Conservation (phyloP, 2,888 invertebrate species). For the Cynaeus angustus region DNA sequence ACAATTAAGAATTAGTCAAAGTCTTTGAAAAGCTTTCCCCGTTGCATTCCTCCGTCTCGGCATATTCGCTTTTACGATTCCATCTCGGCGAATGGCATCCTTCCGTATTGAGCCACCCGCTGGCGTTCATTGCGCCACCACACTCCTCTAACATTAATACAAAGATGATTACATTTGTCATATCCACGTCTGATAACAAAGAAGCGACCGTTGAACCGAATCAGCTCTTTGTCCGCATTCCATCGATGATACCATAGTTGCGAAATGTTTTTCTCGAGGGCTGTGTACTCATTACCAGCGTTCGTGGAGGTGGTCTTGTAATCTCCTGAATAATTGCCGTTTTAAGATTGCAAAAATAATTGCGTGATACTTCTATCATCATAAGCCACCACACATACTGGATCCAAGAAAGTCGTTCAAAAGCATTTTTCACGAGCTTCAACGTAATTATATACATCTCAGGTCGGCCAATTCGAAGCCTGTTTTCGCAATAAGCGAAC, state of each 20-base stretch:
- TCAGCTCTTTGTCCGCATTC: slow-evolving; percentile 36
- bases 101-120: slow-evolving; percentile 39
- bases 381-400: slow-evolving; percentile 42
- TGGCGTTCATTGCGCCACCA: slow-evolving; percentile 44
- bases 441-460: slow-evolving; percentile 36
- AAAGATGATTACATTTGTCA: slow-evolving; percentile 46
- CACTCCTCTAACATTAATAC: slow-evolving; percentile 31
- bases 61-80: slow-evolving; percentile 44
- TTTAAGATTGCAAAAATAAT: slow-evolving; percentile 37
- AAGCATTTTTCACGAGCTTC: slow-evolving; percentile 23
- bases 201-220: slow-evolving; percentile 39
- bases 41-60: slow-evolving; percentile 21
- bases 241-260: slow-evolving; percentile 15
- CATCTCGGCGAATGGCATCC: slow-evolving; percentile 10
- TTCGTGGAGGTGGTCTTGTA: slow-evolving; percentile 39
- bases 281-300: slow-evolving; percentile 10
- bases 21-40: not conserved
- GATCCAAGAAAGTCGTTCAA: slow-evolving; percentile 36
- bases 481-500: slow-evolving; percentile 35
- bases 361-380: slow-evolving; percentile 40
- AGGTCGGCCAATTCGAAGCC: slow-evolving; percentile 27
- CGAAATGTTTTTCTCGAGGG: slow-evolving; percentile 12
- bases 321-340: slow-evolving; percentile 34
- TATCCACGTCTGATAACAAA: slow-evolving; percentile 42
- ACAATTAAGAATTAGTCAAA: slow-evolving; percentile 11